Percentiles rank a stretch among this genome's conserved stretches.
Evolutionary conservation across 1,140 invertebrate species (phyloP).

Genomic region (Dendrolimus punctatus): DNA sequence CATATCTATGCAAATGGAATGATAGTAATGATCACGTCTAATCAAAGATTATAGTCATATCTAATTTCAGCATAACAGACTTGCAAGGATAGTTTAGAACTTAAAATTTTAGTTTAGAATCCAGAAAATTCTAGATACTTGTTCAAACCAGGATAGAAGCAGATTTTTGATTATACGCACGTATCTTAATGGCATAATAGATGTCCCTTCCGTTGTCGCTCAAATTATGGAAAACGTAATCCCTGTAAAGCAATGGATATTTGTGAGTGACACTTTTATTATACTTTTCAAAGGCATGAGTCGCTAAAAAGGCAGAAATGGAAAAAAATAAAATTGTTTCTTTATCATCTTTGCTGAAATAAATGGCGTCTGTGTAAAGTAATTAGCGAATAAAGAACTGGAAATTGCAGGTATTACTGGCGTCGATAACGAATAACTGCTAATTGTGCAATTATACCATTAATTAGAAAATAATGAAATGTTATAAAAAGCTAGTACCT

Average conservation of each 20-base stretch:
- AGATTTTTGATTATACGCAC: constrained; percentile 19
- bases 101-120: too few species aligned
- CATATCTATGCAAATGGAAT: too few species aligned
- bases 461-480: too few species aligned
- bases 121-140: background rate
- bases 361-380: background rate
- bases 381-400: too few species aligned
- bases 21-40: too few species aligned
- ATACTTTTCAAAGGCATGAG: background rate
- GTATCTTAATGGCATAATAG: constrained; percentile 33
- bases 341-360: constrained; percentile 2
- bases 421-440: too few species aligned
- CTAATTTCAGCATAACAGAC: too few species aligned
- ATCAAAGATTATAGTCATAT: too few species aligned
- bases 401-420: too few species aligned
- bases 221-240: constrained; percentile 30
- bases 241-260: constrained; percentile 31
- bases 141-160: background rate
- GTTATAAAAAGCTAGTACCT: too few species aligned
- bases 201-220: constrained; percentile 29
- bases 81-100: too few species aligned
- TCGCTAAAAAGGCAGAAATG: background rate
- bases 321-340: background rate
- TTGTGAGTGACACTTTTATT: constrained; percentile 9
- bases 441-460: too few species aligned